Evolutionary conservation across 2,888 invertebrate species (phyloP), one percentile per base, ranked within the genome.

Genomic region (Scaptomyza polygonia): DNA sequence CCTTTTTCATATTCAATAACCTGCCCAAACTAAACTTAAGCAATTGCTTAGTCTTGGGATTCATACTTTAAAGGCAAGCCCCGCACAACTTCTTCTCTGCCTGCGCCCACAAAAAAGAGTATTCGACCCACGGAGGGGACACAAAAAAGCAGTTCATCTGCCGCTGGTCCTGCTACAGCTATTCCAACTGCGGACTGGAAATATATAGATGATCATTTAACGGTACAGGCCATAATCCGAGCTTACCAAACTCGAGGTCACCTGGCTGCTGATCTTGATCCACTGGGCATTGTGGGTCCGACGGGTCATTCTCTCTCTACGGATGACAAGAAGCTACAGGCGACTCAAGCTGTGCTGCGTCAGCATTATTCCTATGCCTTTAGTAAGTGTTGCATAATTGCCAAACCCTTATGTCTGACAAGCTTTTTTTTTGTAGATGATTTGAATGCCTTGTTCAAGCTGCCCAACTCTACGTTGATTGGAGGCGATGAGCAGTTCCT

Each of bases 381-480:
- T 18, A 69, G 85, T 85, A 42, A 71, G 88, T 39, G 1, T 27
- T 21, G 14, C 14, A 11, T 1, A 0, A 5, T n/a, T 18, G 3
- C 4, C 4, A 30, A 12, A 27, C 8, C n/a, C 18, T 40, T 12
- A 11, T 18, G 1, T 0, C 3, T 48, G 6, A 27, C 14, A 1
- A 36, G 0, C 6, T 11, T 0, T 11, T 29, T 5, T 16, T 39
- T 16, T 42, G 32, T 16, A 92, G 94, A 96, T 79, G 98, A 99
- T 92, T 96, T 99, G 95, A 98, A 98, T 89, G 94, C 98, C 75
- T 95, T 96, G 65, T 99, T 99, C 92, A 97, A 98, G 92, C 93
- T 99, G 76, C 99, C 99, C 11, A 96, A 96, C 5, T 98, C 98
- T 16, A 99, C 99, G n/a, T 98, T 97, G 92, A 99, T 99, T 90